phyloP scores from a whole-genome alignment of 2,113 vertebrate genomes.

The Labrus mixtus region DNA sequence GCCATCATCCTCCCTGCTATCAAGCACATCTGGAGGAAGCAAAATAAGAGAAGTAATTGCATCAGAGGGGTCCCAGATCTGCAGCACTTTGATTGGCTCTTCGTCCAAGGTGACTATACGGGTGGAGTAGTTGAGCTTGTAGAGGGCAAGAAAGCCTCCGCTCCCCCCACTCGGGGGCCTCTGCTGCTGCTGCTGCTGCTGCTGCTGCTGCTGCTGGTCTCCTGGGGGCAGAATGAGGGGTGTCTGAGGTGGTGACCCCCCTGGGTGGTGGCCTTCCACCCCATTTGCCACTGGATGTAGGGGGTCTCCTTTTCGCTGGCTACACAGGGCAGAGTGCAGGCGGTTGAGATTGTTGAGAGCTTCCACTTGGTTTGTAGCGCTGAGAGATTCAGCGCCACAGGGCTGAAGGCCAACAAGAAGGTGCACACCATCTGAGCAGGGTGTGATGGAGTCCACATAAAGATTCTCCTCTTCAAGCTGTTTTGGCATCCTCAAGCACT shows the following conservation, averaged over 20 bases:
- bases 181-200: constrained; percentile 85
- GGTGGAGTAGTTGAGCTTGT: constrained; percentile 98
- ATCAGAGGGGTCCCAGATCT: constrained; percentile 96
- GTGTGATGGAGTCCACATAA: constrained; percentile 95
- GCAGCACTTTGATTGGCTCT: constrained; percentile 95
- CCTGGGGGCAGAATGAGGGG: constrained; percentile 94
- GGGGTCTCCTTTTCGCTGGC: constrained; percentile 90
- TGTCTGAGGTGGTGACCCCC: constrained; percentile 81
- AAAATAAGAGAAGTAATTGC: constrained; percentile 96
- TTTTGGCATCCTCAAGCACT: constrained; percentile 95
- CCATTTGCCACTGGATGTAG: constrained; percentile 89
- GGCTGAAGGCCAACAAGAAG: constrained; percentile 93
- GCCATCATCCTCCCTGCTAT: constrained; percentile 94
- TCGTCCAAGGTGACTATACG: constrained; percentile 97
- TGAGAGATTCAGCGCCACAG: constrained; percentile 91
- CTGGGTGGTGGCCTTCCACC: constrained; percentile 85
- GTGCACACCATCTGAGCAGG: constrained; percentile 96
- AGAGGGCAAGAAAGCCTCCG: constrained; percentile 94
- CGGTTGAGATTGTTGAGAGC: constrained; percentile 99
- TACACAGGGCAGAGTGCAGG: constrained; percentile 96
- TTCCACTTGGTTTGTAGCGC: constrained; percentile 98
- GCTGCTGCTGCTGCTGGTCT: constrained; percentile 84
- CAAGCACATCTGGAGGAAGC: constrained; percentile 95
- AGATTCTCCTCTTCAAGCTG: constrained; percentile 97
- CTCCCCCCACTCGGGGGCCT: constrained; percentile 61